A percentile compares a stretch with the other conserved stretches of the same genome.
Conservation (phyloP, 2,797 vertebrate genomes). For the Nannoperca obscura region DNA sequence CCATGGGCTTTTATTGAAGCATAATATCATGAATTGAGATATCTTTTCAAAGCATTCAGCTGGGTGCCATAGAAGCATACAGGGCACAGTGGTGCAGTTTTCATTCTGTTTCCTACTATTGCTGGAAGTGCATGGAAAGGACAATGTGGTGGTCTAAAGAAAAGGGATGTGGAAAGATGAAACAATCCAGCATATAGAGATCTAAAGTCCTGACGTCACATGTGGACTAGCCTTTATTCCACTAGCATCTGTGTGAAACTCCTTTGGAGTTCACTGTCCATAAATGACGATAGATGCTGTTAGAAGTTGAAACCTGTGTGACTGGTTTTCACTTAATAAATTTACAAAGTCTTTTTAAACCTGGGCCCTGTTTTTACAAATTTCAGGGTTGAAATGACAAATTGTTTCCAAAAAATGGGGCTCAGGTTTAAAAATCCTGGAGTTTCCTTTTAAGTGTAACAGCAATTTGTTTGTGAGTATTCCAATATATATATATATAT, state of each 20-base stretch:
- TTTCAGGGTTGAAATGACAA: too few species aligned
- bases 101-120: conserved; percentile 9
- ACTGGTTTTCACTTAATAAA: too few species aligned
- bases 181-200: neutral
- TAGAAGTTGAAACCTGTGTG: neutral
- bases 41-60: conserved; percentile 63
- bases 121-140: conserved; percentile 9
- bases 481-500: too few species aligned
- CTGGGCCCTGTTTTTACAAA: too few species aligned
- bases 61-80: conserved; percentile 34
- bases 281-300: neutral
- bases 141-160: neutral
- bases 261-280: neutral
- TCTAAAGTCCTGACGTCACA: neutral
- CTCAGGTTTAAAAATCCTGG: too few species aligned
- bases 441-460: too few species aligned
- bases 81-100: conserved; percentile 19
- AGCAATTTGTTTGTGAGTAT: too few species aligned
- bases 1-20: conserved; percentile 46
- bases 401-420: too few species aligned
- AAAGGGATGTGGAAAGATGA: neutral
- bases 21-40: conserved; percentile 64
- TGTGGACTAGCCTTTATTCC: neutral
- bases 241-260: neutral
- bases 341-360: too few species aligned